Evolutionary conservation across 1,140 invertebrate genomes (phyloP).

Genomic region (Ceratina australensis): DNA sequence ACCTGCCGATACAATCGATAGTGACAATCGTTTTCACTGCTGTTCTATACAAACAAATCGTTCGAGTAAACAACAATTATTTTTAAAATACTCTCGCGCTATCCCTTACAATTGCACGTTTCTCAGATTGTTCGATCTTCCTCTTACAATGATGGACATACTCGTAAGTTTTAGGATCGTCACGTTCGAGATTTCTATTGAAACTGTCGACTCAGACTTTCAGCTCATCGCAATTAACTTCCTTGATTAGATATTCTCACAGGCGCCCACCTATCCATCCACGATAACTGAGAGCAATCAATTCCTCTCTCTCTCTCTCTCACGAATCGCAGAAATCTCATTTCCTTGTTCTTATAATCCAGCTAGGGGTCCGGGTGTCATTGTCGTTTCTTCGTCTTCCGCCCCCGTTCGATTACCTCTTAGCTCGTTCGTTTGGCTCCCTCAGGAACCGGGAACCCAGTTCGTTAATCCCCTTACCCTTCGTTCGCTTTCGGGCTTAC

Average conservation of each 20-base stretch:
- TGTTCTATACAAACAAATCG: too few species aligned
- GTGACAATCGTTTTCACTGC: too few species aligned
- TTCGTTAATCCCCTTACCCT: conserved; percentile 23
- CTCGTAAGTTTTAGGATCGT: neutral
- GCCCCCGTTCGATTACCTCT: conserved; percentile 44
- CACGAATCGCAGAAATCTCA: conserved; percentile 25
- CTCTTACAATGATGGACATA: too few species aligned
- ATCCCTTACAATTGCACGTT: too few species aligned
- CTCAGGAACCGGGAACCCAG: too few species aligned
- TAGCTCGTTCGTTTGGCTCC: neutral
- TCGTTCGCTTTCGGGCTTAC: too few species aligned
- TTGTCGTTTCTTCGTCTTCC: conserved; percentile 47
- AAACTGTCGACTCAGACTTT: neutral
- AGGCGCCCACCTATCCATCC: neutral
- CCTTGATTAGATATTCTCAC: conserved; percentile 21
- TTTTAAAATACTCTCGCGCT: too few species aligned
- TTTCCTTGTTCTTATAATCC: conserved; percentile 43
- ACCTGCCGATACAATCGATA: too few species aligned
- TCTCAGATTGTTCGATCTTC: too few species aligned
- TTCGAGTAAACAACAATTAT: too few species aligned
- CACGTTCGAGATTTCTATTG: neutral
- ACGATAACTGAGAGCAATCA: conserved; percentile 30
- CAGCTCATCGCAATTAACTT: conserved; percentile 31
- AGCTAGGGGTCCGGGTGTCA: conserved; percentile 1
- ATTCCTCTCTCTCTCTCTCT: conserved; percentile 14